Conservation (phyloP, 2,888 invertebrate genomes). For the Rhopalosiphum nymphaeae region DNA sequence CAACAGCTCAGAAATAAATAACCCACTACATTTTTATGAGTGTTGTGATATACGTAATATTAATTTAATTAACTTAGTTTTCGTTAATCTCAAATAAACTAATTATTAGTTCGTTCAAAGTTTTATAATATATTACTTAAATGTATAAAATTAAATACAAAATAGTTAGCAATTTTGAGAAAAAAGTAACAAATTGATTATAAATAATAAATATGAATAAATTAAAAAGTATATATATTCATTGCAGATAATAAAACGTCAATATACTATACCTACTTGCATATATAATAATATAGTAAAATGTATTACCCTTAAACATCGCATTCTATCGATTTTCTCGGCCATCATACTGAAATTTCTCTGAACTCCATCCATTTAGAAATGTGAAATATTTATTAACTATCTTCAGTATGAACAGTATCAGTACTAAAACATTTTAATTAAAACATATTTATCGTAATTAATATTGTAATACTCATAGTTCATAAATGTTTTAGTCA, state of each 20-base stretch:
- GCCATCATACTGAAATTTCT: slow-evolving; percentile 62
- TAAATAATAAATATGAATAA: not conserved
- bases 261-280: not conserved
- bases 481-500: not conserved
- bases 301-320: slow-evolving; percentile 55
- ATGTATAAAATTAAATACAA: not conserved
- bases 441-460: not conserved
- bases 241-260: not conserved
- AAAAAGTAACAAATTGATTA: not conserved
- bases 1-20: not conserved
- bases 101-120: not conserved
- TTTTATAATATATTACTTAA: not conserved
- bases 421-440: slow-evolving; percentile 16
- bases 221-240: not conserved
- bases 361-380: slow-evolving; percentile 58
- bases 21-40: not conserved
- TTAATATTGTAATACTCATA: not conserved
- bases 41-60: not conserved
- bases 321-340: slow-evolving; percentile 62
- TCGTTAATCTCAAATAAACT: not conserved
- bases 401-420: not conserved
- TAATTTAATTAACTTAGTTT: not conserved
- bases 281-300: not conserved
- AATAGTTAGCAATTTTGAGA: not conserved
- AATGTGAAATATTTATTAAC: not conserved